phyloP scores from a whole-genome alignment of 2,888 invertebrate species.

The Plagiodera versicolora region DNA sequence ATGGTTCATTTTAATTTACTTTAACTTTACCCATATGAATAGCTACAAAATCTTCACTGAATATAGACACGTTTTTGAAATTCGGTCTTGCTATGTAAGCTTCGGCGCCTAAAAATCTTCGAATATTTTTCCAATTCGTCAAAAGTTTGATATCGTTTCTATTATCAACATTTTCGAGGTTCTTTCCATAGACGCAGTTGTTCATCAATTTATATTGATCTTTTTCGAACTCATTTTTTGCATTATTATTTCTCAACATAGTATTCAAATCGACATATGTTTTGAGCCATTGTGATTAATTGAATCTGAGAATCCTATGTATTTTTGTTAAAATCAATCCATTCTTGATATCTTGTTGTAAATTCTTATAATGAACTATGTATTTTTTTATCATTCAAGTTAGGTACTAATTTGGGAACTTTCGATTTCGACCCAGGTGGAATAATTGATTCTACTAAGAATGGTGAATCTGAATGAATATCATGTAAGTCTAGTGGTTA shows the following conservation, averaged over 20 bases:
- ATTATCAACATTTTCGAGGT: constrained; percentile 52
- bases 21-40: constrained; percentile 37
- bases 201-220: constrained; percentile 51
- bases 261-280: constrained; percentile 11
- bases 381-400: no score
- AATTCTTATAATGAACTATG: not conserved
- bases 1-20: no score
- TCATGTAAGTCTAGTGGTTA: no score
- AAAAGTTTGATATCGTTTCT: constrained; percentile 44
- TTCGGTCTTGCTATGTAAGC: constrained; percentile 37
- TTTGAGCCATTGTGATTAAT: constrained; percentile 11
- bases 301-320: constrained; percentile 9
- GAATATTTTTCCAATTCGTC: constrained; percentile 42
- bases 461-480: no score
- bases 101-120: constrained; percentile 34
- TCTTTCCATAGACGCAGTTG: constrained; percentile 50
- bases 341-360: constrained; percentile 5
- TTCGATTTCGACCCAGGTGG: no score
- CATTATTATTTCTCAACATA: constrained; percentile 29
- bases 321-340: constrained; percentile 2
- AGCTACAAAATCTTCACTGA: constrained; percentile 44
- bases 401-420: no score
- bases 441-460: no score
- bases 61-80: constrained; percentile 43
- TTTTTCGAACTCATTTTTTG: constrained; percentile 47